A percentile compares a stretch with the other conserved stretches of the same genome.
Evolutionary conservation across 2,113 vertebrate species (phyloP).

Genomic region (Vanacampus margaritifer): DNA sequence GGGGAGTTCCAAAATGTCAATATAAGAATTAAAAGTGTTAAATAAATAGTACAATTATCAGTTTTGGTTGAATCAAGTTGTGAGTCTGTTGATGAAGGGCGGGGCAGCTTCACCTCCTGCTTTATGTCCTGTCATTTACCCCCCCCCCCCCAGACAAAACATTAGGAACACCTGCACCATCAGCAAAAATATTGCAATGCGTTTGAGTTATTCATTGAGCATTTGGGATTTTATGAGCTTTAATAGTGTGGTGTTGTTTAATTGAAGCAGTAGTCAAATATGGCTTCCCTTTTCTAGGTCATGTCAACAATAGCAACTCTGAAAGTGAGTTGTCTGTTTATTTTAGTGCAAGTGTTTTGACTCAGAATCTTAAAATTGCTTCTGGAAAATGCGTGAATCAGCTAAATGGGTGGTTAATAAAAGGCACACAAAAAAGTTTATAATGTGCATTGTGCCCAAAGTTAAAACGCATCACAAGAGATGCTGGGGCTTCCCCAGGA

Average conservation of each 20-base stretch:
- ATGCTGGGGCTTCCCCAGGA: constrained; percentile 39
- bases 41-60: neutral
- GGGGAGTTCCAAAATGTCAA: neutral
- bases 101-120: constrained; percentile 54
- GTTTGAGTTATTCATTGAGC: neutral
- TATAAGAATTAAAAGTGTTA: neutral
- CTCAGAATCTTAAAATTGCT: neutral
- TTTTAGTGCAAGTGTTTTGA: neutral
- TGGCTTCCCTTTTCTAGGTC: neutral
- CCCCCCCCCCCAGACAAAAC: neutral
- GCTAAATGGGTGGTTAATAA: neutral
- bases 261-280: neutral
- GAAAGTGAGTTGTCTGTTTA: neutral
- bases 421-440: neutral
- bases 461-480: constrained; percentile 29
- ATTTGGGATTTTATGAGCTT: neutral
- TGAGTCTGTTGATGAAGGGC: constrained; percentile 48
- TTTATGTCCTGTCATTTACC: constrained; percentile 1
- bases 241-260: neutral
- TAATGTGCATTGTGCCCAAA: constrained; percentile 22
- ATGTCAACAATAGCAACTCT: neutral
- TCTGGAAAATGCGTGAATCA: neutral
- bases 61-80: neutral
- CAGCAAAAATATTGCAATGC: neutral
- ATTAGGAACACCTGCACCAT: neutral